Evolutionary conservation across 2,113 vertebrate genomes (phyloP), one percentile per base, ranked within the genome.

Genomic region (Brachyhypopomus gauderio): DNA sequence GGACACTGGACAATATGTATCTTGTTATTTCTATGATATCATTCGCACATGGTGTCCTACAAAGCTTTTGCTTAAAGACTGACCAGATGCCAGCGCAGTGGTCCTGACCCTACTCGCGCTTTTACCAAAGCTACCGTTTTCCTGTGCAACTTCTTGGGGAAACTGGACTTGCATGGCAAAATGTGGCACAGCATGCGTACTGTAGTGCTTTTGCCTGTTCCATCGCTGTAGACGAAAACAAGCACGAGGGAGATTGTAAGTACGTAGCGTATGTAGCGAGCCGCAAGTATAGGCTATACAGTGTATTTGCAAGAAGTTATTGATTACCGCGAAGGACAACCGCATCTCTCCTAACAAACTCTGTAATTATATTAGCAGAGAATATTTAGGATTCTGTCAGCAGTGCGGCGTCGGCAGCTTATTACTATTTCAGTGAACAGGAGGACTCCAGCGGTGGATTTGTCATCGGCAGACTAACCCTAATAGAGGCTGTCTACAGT

Each of bases 271-370:
- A 86, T 88, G 90, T 85, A 52, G 78, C 67, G 62, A 30, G n/a
- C 75, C 25, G 83, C 41, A 74, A 87, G 89, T 86, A 85, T 83
- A 89, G 71, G 75, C 27, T 87, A 89, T 87, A 88, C 86, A 86
- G 89, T 86, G 89, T 89, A 91, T 88, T 90, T 92, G 91, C 89
- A 89, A 86, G 86, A 86, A 88, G 82, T 83, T 89, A 92, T 92
- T 84, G 92, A 92, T 92, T 90, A 91, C 79, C 83, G 83, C 83
- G 74, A 86, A 86, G 86, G 79, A 90, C 85, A 82, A 87, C 86
- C 89, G 87, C 90, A 73, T 85, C 82, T 83, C 71, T 34, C 72
- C 58, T 56, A 80, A 79, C 80, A 85, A 73, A 84, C 85, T 75
- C 86, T 70, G 67, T 77, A 83, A 85, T 86, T 58, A 63, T 81